phyloP scores from a whole-genome alignment of 2,797 vertebrate genomes.

The Danio albolineatus region DNA sequence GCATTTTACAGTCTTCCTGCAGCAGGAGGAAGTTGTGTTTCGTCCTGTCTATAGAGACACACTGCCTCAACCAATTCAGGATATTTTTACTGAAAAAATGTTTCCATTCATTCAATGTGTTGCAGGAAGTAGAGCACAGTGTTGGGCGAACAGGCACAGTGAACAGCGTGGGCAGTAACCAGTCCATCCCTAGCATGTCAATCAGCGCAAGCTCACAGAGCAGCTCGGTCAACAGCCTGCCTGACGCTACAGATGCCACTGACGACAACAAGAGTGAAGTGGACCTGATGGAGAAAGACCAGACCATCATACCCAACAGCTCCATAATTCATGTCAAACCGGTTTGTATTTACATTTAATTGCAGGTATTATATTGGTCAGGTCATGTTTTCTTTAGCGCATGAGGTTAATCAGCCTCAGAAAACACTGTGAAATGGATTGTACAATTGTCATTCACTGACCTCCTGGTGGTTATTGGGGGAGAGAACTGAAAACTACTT shows the following conservation, averaged over 20 bases:
- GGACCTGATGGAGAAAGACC: constrained; percentile 94
- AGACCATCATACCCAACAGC: constrained; percentile 98
- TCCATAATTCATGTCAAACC: constrained; percentile 96
- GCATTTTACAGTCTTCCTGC: background rate
- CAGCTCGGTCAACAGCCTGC: constrained; percentile 98
- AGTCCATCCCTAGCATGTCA: constrained; percentile 99
- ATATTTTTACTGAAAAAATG: constrained; percentile 13
- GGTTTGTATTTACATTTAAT: constrained; percentile 68
- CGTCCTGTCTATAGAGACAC: background rate
- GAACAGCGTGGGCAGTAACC: constrained; percentile 98
- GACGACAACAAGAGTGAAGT: constrained; percentile 92
- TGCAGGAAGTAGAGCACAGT: constrained; percentile 91
- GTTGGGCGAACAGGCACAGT: constrained; percentile 94
- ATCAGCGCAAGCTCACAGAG: constrained; percentile 99
- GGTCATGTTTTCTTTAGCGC: background rate
- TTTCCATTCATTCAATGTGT: constrained; percentile 7
- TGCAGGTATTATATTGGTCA: background rate
- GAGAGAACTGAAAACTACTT: background rate
- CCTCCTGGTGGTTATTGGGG: no score
- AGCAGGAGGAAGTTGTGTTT: background rate
- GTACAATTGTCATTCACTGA: background rate
- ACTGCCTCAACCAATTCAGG: background rate
- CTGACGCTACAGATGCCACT: constrained; percentile 90
- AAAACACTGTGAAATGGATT: background rate
- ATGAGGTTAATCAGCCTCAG: background rate